Base-by-base conservation (phyloP, 2,888 invertebrate genomes). In the Amblyjoppa fuscipennis region DNA sequence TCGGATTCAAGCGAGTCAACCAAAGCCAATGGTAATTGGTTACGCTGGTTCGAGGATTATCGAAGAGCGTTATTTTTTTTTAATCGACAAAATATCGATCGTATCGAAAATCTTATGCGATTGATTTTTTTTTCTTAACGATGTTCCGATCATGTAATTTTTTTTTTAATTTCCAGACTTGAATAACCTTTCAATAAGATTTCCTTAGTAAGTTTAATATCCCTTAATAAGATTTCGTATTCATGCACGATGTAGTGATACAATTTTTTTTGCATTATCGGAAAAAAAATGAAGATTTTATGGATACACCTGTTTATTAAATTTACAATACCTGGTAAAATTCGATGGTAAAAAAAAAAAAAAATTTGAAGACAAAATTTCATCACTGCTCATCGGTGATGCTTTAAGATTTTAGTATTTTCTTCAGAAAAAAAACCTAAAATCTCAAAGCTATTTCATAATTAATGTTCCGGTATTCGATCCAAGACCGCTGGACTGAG, bases 21-120 rank as follows among this genome's bases (percentile, higher is more conserved):
- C 70, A 59, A 20, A 9, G 31, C 77, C 69, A 78, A 59, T 59
- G 59, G 74, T 78, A 84, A 84, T 81, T 84, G 81, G 61, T 77
- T 28, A 20, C 64, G 75, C 13, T 11, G 66, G 64, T 75, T 70
- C 70, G 38, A 25, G 45, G 74, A 74, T 85, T 68, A 82, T 82
- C 56, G 79, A 85, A 74, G 75, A 77, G 34, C 66, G 56, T 61
- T 49, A 38, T 28, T 25, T 34, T 49, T 45, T 16, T 49, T 49
- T 16, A 1, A 51, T 53, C 56, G 66, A 85, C 79, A 75, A 85
- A 81, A 85, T 78, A 74, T 31, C 74, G 70, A 78, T 74, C 31
- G 28, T 9, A 11, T 41, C 41, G 41, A 2, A 41, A 11, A 41
- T 41, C 41, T 41, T 41, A 11, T 11, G 41, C 41, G 11, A 11